A percentile compares a stretch with the other conserved stretches of the same genome.
Conservation (phyloP, 2,113 vertebrate species). For the Bagarius yarrelli region DNA sequence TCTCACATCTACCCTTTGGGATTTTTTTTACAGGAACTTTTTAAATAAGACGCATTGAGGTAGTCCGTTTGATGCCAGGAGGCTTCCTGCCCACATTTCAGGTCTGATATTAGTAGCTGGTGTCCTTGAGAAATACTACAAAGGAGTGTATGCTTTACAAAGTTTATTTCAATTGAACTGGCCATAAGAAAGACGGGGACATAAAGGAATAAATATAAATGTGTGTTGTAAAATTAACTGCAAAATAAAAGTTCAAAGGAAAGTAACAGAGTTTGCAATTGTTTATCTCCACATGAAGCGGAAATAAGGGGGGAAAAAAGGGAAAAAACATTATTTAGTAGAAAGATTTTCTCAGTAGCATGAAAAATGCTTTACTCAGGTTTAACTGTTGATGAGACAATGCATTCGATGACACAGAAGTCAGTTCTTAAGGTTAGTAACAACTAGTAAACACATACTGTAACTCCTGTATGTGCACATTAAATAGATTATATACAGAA, state of each 20-base stretch:
- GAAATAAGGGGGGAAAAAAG: too few species aligned
- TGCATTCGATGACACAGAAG: background rate
- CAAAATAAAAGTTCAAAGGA: background rate
- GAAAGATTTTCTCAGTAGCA: background rate
- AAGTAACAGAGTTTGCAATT: background rate
- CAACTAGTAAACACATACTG: background rate
- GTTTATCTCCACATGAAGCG: background rate
- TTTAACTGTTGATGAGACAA: constrained; percentile 5
- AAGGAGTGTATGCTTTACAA: background rate
- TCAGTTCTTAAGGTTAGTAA: background rate
- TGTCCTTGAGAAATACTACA: background rate
- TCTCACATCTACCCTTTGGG: constrained; percentile 35
- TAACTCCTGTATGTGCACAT: background rate
- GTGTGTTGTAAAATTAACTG: background rate
- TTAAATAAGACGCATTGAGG: constrained; percentile 13
- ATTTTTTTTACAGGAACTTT: constrained; percentile 12
- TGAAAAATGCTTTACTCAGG: background rate
- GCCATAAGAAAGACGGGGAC: too few species aligned
- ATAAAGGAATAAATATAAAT: background rate
- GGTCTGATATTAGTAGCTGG: background rate
- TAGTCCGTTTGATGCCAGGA: constrained; percentile 27
- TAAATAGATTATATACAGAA: background rate
- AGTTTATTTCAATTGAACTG: background rate
- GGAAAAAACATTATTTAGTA: background rate
- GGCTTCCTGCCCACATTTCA: constrained; percentile 3